Base-by-base conservation (phyloP, 2,113 vertebrate genomes). In the Noctilio leporinus region DNA sequence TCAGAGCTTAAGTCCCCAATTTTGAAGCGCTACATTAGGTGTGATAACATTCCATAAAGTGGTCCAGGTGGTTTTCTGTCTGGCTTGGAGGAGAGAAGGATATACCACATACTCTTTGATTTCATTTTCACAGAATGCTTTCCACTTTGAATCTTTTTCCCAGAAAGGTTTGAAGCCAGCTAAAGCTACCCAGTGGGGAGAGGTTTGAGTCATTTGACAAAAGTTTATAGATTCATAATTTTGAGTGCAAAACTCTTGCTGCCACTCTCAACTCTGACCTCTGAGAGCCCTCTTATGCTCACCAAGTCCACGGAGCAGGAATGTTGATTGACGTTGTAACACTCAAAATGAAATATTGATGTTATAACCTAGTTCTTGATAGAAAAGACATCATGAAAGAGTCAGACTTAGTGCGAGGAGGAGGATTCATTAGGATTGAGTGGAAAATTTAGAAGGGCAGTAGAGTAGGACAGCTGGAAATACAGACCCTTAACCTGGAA, bases 401-500 rank as follows among this genome's bases (percentile, higher is more conserved):
- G 83, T 28, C 38, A 35, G 33, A 43, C 26, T 43, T 4, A 2
- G 2, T 26, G 49, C 16, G 0, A 35, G 28, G 22, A 45, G 45
- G 30, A 62, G 77, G 67, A 40, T 35, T 47, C 14, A 1, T 55
- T 67, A 73, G 49, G n/a, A 11, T 24, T 47, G 53, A 20, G 43
- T 24, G 40, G 86, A 53, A 70, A 72, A 20, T 51, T 10, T n/a
- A 45, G 55, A 55, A 80, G 51, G 30, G 38, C 72, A 43, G 40
- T n/a, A 24, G 94, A 83, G 85, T 51, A 73, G 80, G 28, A 38
- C 75, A 75, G 76, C 38, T 70, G 77, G 72, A 85, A 85, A 19
- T 33, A 9, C 5, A 67, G 78, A 72, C 43, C 43, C 75, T 72
- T 88, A 81, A 83, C 95, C 93, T 88, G 96, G 91, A 87, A 53